phyloP scores from a whole-genome alignment of 2,888 invertebrate species.

The Macrosoma leucophasiata region DNA sequence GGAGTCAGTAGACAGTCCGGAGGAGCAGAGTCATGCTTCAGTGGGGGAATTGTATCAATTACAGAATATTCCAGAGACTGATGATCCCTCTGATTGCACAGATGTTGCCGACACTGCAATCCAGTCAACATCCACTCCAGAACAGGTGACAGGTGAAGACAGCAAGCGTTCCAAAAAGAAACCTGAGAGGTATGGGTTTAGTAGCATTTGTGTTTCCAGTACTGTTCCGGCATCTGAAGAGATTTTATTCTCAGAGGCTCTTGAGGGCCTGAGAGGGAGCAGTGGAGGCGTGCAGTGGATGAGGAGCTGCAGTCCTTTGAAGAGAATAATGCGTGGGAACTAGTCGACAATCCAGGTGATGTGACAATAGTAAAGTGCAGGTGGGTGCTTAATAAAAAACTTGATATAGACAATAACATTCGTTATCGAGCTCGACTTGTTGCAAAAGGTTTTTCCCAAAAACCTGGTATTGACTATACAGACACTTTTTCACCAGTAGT shows the following conservation, averaged over 20 bases:
- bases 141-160: too few species aligned
- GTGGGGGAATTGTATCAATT: too few species aligned
- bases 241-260: slow-evolving; percentile 10
- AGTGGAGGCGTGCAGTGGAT: slow-evolving; percentile 11
- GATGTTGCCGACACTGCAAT: too few species aligned
- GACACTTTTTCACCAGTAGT: slow-evolving; percentile 11
- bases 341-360: slow-evolving; percentile 12
- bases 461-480: slow-evolving; percentile 12
- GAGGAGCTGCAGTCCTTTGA: slow-evolving; percentile 15
- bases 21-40: too few species aligned
- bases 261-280: slow-evolving; percentile 10
- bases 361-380: slow-evolving; percentile 10
- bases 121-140: too few species aligned
- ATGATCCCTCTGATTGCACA: too few species aligned
- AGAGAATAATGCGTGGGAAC: slow-evolving; percentile 14
- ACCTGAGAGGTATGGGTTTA: too few species aligned
- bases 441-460: slow-evolving; percentile 18
- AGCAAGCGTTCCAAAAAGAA: too few species aligned
- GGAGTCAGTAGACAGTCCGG: too few species aligned
- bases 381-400: slow-evolving; percentile 12
- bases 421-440: slow-evolving; percentile 16
- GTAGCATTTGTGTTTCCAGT: slow-evolving; percentile 2
- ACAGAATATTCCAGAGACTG: too few species aligned
- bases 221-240: slow-evolving; percentile 2
- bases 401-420: slow-evolving; percentile 10